Conservation (phyloP, 2,797 vertebrate genomes). For the Sebastiscus albofasciatus region DNA sequence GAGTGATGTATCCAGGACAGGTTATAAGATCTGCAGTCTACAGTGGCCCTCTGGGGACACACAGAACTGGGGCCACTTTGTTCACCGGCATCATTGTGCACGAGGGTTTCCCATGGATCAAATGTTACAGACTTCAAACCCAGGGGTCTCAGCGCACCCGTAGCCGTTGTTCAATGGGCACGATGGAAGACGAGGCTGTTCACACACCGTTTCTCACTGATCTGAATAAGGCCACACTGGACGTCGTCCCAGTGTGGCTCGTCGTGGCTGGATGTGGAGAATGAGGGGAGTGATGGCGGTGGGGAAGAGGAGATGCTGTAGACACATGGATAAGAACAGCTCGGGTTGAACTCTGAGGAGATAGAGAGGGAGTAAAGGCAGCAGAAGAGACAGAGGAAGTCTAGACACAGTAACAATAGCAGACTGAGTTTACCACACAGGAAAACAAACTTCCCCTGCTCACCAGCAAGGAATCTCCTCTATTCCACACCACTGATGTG, state of each 20-base stretch:
- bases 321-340: not conserved
- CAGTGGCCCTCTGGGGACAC: constrained; percentile 80
- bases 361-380: not conserved
- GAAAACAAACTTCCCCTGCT: constrained; percentile 28
- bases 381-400: constrained; percentile 22
- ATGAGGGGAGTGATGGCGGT: not conserved
- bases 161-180: constrained; percentile 70
- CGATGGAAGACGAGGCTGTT: constrained; percentile 69
- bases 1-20: constrained; percentile 82
- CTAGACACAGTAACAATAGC: constrained; percentile 8
- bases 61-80: constrained; percentile 85
- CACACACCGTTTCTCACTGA: constrained; percentile 63
- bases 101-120: constrained; percentile 85
- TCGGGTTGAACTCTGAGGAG: not conserved
- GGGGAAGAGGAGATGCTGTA: not conserved
- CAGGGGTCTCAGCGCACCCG: constrained; percentile 73
- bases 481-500: not conserved
- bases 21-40: constrained; percentile 82
- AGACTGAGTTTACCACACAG: constrained; percentile 4
- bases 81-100: constrained; percentile 81
- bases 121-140: constrained; percentile 79
- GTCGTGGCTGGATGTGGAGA: constrained; percentile 7
- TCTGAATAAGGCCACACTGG: constrained; percentile 59
- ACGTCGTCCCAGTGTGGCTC: constrained; percentile 31
- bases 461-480: not conserved